Base-by-base conservation (phyloP, 2,888 invertebrate genomes). In the Gibbula magus region DNA sequence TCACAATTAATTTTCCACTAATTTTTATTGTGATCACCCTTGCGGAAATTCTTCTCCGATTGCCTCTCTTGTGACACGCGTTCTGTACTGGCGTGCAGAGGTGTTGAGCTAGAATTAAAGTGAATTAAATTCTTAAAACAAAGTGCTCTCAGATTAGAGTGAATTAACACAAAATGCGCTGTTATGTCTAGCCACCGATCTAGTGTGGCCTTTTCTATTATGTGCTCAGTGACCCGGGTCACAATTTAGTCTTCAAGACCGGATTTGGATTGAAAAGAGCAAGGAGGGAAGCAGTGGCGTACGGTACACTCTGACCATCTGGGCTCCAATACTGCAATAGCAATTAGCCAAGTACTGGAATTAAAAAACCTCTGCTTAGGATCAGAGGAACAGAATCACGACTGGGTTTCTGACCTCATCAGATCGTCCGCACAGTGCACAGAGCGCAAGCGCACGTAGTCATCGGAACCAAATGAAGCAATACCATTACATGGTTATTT, bases 1-100 rank as follows among this genome's bases (percentile, higher is more conserved):
- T 88, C 85, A 85, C 77, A 81, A 77, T 80, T 80, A 84, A 84
- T 84, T 81, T 81, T 79, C 79, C 61, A 75, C 75, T 39, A 53
- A 73, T 78, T 78, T 74, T 73, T 66, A 51, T 66, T 53, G 67
- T 77, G 77, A 61, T 66, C 51, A 51, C 25, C 67, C 25, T 67
- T 77, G 51, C 35, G 77, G 45, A 77, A 77, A 66, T 39, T 51
- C 45, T 77, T 61, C 61, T 67, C 51, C 67, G 51, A 66, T 66
- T 70, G 70, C 70, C 39, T 39, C 32, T 35, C 70, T 70, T 35
- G 18, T 35, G 70, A 35, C 70, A 70, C 70, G 70, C 70, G 70
- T 39, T 39, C 70, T 20, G 16, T 35, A 35, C 35, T n/a, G 32
- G 32, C 70, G 20, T 35, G 35, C 70, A 16, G 70, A 70, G 70